Percentiles rank a stretch among this genome's conserved stretches.
Conservation (phyloP, 2,113 vertebrate genomes). For the Chaetura pelagica region DNA sequence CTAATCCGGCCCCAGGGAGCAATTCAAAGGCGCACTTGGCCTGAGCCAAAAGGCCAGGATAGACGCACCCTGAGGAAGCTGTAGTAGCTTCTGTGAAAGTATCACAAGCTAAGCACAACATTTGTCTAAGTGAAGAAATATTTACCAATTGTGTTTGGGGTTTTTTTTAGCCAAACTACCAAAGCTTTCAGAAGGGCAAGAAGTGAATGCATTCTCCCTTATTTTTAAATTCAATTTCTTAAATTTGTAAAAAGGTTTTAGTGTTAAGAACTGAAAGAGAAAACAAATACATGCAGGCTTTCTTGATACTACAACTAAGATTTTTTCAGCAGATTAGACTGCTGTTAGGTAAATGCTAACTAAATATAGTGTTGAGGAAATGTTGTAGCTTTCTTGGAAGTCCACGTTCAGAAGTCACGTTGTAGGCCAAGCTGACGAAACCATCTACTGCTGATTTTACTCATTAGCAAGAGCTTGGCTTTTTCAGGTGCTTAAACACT, state of each 20-base stretch:
- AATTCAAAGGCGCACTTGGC: background rate
- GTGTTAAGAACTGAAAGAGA: background rate
- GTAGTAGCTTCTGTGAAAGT: accelerated
- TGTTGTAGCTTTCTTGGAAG: background rate
- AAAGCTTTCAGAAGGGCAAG: background rate
- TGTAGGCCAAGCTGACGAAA: background rate
- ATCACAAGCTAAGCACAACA: background rate
- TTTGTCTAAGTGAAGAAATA: background rate
- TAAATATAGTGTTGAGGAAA: background rate
- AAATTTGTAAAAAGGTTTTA: background rate
- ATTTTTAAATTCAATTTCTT: background rate
- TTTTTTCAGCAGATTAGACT: background rate
- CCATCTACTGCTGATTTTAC: background rate
- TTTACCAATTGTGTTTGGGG: background rate
- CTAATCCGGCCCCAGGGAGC: background rate
- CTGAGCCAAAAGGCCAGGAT: background rate
- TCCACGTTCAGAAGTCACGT: background rate
- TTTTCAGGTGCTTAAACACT: background rate
- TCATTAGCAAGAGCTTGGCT: background rate
- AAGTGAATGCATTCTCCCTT: background rate
- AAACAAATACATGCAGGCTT: background rate
- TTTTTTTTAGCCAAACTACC: background rate
- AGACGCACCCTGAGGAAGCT: background rate
- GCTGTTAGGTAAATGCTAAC: background rate
- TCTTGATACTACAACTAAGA: background rate